These are phyloP conservation scores for Lytechinus variegatus DNA, from an alignment of 35 echinoderm and acorn worm genomes.

Conservation along the genomic window DNA sequence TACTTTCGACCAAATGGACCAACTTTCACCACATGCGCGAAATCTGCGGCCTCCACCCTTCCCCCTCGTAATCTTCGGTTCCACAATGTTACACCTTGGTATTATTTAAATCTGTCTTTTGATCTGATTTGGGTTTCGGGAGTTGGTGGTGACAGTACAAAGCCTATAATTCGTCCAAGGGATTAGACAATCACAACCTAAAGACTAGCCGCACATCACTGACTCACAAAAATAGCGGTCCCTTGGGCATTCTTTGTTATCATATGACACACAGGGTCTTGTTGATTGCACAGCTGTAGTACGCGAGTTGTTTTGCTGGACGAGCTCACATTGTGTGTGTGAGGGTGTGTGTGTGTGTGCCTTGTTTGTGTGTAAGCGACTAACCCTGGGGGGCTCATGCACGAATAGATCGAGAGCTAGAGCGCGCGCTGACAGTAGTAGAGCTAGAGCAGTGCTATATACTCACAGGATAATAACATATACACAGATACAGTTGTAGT, in stretches of 20 bases:
- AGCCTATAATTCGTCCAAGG: background rate
- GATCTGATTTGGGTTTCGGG: background rate
- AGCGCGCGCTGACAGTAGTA: background rate
- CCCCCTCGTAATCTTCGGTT: background rate
- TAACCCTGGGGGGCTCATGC: background rate
- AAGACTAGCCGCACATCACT: background rate
- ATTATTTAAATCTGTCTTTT: background rate
- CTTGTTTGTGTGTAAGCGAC: background rate
- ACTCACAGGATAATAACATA: background rate
- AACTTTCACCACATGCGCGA: background rate
- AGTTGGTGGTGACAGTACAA: background rate
- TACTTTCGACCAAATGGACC: background rate
- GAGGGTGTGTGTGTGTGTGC: background rate
- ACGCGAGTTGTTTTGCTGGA: background rate
- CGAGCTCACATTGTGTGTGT: background rate
- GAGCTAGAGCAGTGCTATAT: too few relatives aligned
- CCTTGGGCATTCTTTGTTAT: constrained; percentile 2
- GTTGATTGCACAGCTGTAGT: constrained; percentile 2
- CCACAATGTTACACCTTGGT: constrained; percentile 1
- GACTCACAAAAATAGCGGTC: background rate
- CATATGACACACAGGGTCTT: constrained; percentile 10
- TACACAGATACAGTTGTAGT: background rate
- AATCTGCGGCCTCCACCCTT: background rate
- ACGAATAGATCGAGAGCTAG: background rate
- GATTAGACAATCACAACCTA: background rate